Conservation (phyloP, 2,888 invertebrate genomes). For the Tribolium freemani region DNA sequence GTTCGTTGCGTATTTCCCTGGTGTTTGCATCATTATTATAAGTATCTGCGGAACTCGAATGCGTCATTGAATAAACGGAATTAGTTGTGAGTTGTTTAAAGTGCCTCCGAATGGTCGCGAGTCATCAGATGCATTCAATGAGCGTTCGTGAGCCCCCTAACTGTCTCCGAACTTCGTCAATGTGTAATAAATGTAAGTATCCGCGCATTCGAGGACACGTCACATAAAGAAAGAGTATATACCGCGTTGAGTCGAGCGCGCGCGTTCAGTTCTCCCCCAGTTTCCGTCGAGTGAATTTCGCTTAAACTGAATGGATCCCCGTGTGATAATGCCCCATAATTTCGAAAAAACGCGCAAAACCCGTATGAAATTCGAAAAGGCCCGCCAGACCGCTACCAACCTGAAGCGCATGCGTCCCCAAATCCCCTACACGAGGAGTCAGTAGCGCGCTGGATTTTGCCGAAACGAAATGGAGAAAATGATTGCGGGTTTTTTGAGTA, state of each 20-base stretch:
- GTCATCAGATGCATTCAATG: background rate
- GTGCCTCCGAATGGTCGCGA: background rate
- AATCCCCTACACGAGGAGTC: constrained; percentile 1
- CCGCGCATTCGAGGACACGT: constrained; percentile 40
- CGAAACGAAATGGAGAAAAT: constrained; percentile 56
- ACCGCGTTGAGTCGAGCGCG: constrained; percentile 33
- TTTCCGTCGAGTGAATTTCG: constrained; percentile 6
- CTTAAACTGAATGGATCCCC: constrained; percentile 1
- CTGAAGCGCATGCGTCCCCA: constrained; percentile 22
- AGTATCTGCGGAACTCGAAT: constrained; percentile 22
- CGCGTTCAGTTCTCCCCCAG: constrained; percentile 29
- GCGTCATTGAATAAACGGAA: constrained; percentile 22
- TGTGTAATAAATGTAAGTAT: background rate
- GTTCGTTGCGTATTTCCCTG: constrained; percentile 23
- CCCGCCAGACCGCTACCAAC: constrained; percentile 15
- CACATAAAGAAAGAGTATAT: constrained; percentile 36
- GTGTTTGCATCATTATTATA: constrained; percentile 12
- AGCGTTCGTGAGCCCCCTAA: background rate
- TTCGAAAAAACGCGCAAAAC: constrained; percentile 4
- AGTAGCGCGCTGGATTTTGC: constrained; percentile 33
- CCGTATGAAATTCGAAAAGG: constrained; percentile 23
- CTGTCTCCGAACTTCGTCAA: background rate
- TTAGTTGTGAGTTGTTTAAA: background rate
- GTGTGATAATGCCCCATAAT: constrained; percentile 27
- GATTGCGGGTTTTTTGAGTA: constrained; percentile 55